These are phyloP conservation scores for Periparus ater DNA, from an alignment of 2,797 vertebrate species.

Conservation along the genomic window DNA sequence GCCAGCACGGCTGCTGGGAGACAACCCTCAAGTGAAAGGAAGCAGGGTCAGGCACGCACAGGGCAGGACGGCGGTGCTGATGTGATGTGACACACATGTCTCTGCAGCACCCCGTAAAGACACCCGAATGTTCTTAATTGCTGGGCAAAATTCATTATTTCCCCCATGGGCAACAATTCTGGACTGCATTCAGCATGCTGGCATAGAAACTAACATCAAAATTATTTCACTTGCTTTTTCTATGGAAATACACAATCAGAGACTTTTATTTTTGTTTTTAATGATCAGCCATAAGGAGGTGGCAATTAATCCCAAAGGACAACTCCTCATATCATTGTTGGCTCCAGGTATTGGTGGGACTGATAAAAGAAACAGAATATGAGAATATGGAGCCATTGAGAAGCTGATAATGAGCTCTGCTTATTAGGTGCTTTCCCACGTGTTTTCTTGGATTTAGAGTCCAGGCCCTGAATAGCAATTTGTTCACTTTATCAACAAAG, in stretches of 20 bases:
- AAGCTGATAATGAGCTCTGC: constrained; percentile 31
- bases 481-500: constrained; percentile 17
- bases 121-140: not conserved
- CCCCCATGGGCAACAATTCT: not conserved
- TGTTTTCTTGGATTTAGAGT: constrained; percentile 6
- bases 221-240: not conserved
- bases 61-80: not conserved
- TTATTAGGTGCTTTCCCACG: constrained; percentile 18
- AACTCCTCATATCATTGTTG: not conserved
- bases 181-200: not conserved
- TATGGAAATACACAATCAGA: not conserved
- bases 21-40: not conserved
- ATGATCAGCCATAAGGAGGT: not conserved
- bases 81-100: not conserved
- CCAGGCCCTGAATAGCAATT: constrained; percentile 19
- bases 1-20: not conserved
- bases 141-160: not conserved
- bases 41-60: accelerated
- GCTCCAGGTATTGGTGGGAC: not conserved
- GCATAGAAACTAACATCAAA: not conserved
- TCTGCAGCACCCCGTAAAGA: not conserved
- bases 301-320: not conserved
- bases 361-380: constrained; percentile 36
- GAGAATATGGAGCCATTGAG: not conserved
- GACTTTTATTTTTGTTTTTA: not conserved